These are phyloP conservation scores for Tor tambroides DNA, from an alignment of 2,113 vertebrate genomes.

Conservation along the genomic window DNA sequence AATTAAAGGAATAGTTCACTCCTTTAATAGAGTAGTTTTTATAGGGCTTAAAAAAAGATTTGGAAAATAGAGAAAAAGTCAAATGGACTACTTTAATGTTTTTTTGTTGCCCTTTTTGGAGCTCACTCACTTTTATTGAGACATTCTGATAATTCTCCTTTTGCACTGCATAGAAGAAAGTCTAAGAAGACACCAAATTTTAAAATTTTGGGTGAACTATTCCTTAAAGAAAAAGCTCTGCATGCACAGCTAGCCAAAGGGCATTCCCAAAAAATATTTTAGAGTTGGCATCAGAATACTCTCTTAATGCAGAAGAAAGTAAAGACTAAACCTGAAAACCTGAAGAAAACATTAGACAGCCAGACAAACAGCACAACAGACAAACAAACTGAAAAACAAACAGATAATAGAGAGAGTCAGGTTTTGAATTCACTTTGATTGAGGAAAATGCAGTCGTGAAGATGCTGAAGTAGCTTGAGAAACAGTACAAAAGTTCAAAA, in stretches of 20 bases:
- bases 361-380: neutral
- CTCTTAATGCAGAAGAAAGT: conserved; percentile 13
- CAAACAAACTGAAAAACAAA: neutral
- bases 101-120: neutral
- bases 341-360: neutral
- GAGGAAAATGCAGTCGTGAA: neutral
- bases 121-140: neutral
- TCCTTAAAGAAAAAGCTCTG: neutral
- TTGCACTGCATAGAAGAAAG: neutral
- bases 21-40: neutral
- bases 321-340: neutral
- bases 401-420: neutral
- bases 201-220: neutral
- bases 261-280: neutral
- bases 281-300: neutral
- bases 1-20: conserved; percentile 5
- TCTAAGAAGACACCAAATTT: neutral
- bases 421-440: neutral
- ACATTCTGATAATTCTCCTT: neutral
- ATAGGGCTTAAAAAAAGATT: too few relatives aligned
- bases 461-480: neutral
- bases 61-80: too few relatives aligned
- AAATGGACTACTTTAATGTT: neutral
- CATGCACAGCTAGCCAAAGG: conserved; percentile 4
- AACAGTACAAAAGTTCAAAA: neutral